Evolutionary conservation across 2,888 invertebrate species (phyloP).

Genomic region (Dinocampus coccinellae): DNA sequence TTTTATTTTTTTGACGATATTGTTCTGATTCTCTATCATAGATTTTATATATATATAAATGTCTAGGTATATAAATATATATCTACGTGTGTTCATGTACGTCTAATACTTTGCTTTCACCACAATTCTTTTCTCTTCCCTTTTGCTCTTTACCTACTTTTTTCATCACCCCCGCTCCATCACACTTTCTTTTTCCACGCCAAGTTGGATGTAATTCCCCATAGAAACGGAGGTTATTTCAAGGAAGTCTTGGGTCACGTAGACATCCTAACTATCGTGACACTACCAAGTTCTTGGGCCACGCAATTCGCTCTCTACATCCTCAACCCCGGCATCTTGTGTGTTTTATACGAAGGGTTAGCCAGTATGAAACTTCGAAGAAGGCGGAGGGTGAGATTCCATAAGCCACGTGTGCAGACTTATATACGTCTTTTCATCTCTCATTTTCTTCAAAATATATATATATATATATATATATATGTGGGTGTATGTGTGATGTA

Average conservation of each 20-base stretch:
- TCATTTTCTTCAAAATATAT: conserved; percentile 23
- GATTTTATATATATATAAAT: no score
- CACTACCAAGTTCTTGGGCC: conserved; percentile 47
- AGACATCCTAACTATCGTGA: conserved; percentile 61
- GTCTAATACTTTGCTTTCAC: conserved; percentile 17
- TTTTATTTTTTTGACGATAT: conserved; percentile 15
- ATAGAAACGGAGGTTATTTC: conserved; percentile 61
- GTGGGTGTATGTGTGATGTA: no score
- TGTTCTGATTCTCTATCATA: no score
- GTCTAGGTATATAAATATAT: neutral
- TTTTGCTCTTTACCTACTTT: conserved; percentile 26
- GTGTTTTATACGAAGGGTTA: conserved; percentile 59
- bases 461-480: conserved; percentile 24
- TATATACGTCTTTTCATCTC: conserved; percentile 28
- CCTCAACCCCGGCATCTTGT: neutral
- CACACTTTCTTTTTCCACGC: conserved; percentile 28
- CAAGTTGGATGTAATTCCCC: conserved; percentile 56
- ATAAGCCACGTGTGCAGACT: conserved; percentile 40
- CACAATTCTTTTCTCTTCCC: conserved; percentile 19
- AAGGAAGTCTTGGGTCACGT: conserved; percentile 60
- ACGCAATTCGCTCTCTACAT: conserved; percentile 11
- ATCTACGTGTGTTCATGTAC: neutral
- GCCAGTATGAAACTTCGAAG: conserved; percentile 50
- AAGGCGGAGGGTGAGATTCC: conserved; percentile 38
- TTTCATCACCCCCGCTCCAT: neutral